Base-by-base conservation (phyloP, 2,113 vertebrate genomes). In the Mus spicilegus region DNA sequence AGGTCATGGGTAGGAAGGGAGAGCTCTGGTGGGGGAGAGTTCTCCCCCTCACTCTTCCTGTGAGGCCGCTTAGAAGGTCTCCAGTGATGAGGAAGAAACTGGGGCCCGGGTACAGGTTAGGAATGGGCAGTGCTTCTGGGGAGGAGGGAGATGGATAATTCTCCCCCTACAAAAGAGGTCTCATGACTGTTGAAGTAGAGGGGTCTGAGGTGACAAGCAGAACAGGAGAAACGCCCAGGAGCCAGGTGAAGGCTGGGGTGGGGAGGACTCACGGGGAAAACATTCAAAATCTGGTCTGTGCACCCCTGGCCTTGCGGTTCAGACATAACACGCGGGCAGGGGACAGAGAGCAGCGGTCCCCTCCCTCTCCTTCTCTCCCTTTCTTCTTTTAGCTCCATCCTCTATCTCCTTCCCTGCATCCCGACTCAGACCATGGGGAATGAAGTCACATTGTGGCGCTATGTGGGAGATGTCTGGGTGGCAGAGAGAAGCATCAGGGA, bases 41-140 rank as follows among this genome's bases (percentile, higher is more conserved):
- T 11, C 51, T 72, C 72, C 72, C 90, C 46, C 36, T 28, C 58
- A 36, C 30, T 86, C 67, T 81, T 67, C 24, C 82, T 39, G 22
- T 33, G 61, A 88, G 28, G 19, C 33, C 90, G 93, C 22, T 61
- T n/a, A 54, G 51, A 77, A 89, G 87, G 78, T 51, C 54, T 72
- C 86, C 61, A 33, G 67, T 11, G 80, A 92, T 26, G 46, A 96
- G 76, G 76, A 81, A 87, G 87, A 93, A 85, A 80, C 63, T 49
- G 63, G 70, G 51, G 63, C 54, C 51, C 26, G n/a, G n/a, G 61
- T 10, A 56, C 72, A 80, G 69, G 65, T 16, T n/a, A 54, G 61
- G 12, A n/a, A 49, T 26, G 26, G 36, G 17, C 36, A n/a, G 39
- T 13, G 54, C 78, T 96, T 36, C 80, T 39, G 58, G 49, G 69